A percentile compares a stretch with the other conserved stretches of the same genome.
Evolutionary conservation across 2,113 vertebrate species (phyloP).

Genomic region (Nyctereutes procyonoides): DNA sequence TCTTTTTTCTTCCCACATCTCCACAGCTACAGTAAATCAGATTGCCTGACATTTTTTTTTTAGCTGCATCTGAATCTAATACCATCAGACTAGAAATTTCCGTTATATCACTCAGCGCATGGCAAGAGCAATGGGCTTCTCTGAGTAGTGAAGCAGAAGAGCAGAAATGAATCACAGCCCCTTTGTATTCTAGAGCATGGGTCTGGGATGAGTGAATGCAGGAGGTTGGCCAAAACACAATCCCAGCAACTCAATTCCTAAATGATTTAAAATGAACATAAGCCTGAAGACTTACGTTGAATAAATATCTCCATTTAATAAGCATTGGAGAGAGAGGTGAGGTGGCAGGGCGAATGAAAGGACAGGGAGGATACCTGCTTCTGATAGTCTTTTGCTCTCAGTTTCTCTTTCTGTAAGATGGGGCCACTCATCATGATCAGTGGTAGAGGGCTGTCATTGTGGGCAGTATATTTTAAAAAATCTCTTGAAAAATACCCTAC

Average conservation of each 20-base stretch:
- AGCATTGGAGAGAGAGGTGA: conserved; percentile 14
- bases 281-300: conserved; percentile 54
- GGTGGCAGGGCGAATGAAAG: background rate
- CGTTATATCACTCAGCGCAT: background rate
- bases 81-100: conserved; percentile 58
- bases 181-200: conserved; percentile 62
- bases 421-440: background rate
- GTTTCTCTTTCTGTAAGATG: background rate
- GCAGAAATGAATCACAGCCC: conserved; percentile 41
- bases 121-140: conserved; percentile 60
- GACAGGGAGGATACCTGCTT: background rate
- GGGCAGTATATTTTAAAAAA: conserved; percentile 2
- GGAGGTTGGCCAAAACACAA: conserved; percentile 65
- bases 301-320: conserved; percentile 64
- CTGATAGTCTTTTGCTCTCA: background rate
- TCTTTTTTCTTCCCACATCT: background rate
- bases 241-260: conserved; percentile 47
- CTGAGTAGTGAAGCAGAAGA: conserved; percentile 58
- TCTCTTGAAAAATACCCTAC: conserved; percentile 37
- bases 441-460: background rate
- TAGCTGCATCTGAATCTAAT: conserved; percentile 56
- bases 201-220: conserved; percentile 18
- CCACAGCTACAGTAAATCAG: conserved; percentile 51
- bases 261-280: conserved; percentile 69
- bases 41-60: background rate